A percentile compares a stretch with the other conserved stretches of the same genome.
Conservation (phyloP, 2,113 vertebrate species). For the Chunga burmeisteri region DNA sequence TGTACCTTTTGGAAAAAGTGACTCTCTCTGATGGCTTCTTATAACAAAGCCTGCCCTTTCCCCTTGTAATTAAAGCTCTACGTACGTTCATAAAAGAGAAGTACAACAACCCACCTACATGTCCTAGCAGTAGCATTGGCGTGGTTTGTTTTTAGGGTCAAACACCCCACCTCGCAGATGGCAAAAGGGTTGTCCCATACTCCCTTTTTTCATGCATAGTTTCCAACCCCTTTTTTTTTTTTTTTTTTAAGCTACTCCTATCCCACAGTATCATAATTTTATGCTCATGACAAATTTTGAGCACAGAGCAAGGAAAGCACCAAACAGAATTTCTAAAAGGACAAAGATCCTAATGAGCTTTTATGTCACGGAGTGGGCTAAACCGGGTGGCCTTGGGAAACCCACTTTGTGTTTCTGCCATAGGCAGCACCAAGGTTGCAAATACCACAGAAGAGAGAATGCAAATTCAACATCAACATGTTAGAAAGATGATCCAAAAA, state of each 20-base stretch:
- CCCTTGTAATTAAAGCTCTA: slow-evolving; percentile 20
- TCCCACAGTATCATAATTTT: background rate
- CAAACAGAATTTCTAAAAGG: background rate
- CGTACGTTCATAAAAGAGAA: background rate
- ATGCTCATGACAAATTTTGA: background rate
- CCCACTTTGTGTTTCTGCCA: no score
- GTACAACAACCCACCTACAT: slow-evolving; percentile 37
- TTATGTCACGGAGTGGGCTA: background rate
- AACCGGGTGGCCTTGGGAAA: background rate
- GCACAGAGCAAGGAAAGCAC: background rate
- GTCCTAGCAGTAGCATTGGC: background rate
- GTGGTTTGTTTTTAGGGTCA: background rate
- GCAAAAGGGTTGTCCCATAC: background rate
- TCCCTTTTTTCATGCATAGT: background rate
- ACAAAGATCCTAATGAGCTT: background rate
- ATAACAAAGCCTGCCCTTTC: slow-evolving; percentile 56
- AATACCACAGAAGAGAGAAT: background rate
- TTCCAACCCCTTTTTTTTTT: background rate
- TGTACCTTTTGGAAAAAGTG: slow-evolving; percentile 77
- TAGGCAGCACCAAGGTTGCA: background rate
- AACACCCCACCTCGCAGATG: background rate
- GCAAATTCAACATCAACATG: background rate
- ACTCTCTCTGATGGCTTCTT: slow-evolving; percentile 54
- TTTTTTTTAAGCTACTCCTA: background rate
- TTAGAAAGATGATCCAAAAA: background rate